Percentiles rank a stretch among this genome's conserved stretches.
Evolutionary conservation across 2,797 vertebrate species (phyloP).

Genomic region (Periophthalmus magnuspinnatus): DNA sequence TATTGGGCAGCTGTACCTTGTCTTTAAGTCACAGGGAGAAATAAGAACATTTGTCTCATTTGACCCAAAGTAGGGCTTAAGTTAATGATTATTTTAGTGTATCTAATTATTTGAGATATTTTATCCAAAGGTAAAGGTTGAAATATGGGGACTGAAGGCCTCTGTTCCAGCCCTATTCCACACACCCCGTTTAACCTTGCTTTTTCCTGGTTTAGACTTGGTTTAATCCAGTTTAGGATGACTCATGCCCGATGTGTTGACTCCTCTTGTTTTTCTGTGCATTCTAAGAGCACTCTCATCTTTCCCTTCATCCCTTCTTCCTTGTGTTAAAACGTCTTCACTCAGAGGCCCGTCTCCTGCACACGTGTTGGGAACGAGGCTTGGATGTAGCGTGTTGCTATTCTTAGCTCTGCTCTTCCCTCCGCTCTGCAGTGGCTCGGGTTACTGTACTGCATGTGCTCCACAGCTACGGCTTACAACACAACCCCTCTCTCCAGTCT

Average conservation of each 20-base stretch:
- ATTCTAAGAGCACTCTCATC: background rate
- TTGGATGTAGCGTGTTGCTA: constrained; percentile 33
- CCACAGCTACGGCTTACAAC: constrained; percentile 36
- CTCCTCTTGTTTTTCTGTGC: too few relatives aligned
- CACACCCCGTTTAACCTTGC: background rate
- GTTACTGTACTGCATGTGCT: constrained; percentile 63
- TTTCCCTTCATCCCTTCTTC: background rate
- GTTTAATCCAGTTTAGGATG: background rate
- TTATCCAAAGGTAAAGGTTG: too few relatives aligned
- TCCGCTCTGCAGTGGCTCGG: constrained; percentile 73
- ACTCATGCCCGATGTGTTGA: background rate
- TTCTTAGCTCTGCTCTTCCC: constrained; percentile 50
- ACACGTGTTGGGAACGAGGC: background rate
- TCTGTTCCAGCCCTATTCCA: too few relatives aligned
- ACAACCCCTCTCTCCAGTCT: constrained; percentile 3
- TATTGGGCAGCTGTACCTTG: background rate
- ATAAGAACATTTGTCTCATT: too few relatives aligned
- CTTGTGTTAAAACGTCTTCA: background rate
- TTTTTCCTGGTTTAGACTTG: background rate
- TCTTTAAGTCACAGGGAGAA: too few relatives aligned
- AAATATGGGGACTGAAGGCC: background rate
- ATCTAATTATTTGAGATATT: too few relatives aligned
- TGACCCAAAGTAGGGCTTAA: too few relatives aligned
- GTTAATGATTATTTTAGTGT: too few relatives aligned
- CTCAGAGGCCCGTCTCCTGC: background rate